These are phyloP conservation scores for Ferrisia virgata DNA, from an alignment of 2,888 invertebrate genomes.

Conservation along the genomic window DNA sequence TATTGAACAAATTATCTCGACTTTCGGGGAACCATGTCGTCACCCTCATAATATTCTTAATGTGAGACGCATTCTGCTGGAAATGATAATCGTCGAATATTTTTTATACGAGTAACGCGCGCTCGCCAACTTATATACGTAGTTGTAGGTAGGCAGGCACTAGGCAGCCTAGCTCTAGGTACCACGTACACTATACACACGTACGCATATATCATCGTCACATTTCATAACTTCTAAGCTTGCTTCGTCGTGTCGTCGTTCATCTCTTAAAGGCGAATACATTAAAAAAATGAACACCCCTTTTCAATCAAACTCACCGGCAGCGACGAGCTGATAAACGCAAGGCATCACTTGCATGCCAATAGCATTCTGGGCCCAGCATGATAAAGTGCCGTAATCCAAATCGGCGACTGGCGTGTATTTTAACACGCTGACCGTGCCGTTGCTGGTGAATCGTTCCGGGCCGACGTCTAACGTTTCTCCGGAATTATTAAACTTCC, in stretches of 20 bases:
- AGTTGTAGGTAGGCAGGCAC: no score
- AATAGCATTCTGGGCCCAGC: constrained; percentile 80
- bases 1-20: not conserved
- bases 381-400: constrained; percentile 85
- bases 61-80: not conserved
- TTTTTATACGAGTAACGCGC: not conserved
- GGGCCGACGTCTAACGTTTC: constrained; percentile 80
- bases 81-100: not conserved
- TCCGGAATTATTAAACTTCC: constrained; percentile 93
- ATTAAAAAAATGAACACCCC: constrained; percentile 22
- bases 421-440: constrained; percentile 61
- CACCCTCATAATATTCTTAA: not conserved
- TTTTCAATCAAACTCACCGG: constrained; percentile 61
- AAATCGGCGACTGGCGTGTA: constrained; percentile 63
- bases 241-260: not conserved
- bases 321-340: constrained; percentile 83
- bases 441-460: constrained; percentile 71
- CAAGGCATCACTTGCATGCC: constrained; percentile 80
- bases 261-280: not conserved
- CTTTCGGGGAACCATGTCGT: not conserved
- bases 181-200: no score
- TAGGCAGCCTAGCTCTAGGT: no score
- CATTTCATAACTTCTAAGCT: not conserved
- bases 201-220: constrained; percentile 4
- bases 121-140: not conserved